Evolutionary conservation across 2,113 vertebrate species (phyloP), one percentile per base, ranked within the genome.

Genomic region (Seriola quinqueradiata): DNA sequence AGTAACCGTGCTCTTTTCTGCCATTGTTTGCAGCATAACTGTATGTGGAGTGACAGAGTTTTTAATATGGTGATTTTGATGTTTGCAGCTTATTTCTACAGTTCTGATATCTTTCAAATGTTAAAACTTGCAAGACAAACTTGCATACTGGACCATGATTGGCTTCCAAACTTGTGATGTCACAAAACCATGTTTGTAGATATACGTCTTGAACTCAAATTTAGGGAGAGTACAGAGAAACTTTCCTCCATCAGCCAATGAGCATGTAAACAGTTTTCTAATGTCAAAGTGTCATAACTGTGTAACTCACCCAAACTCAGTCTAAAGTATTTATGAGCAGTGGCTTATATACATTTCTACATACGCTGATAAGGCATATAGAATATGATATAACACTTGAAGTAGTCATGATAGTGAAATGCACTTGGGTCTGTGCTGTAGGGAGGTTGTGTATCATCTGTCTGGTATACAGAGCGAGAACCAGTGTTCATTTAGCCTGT

Each of bases 401-500:
- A 77, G 77, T 21, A 67, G 50, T 44, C 17, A 16, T 72, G 76
- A 59, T 28, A 54, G 54, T 76, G 23, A 77, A 78, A 58, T 28
- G 63, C 36, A 52, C 74, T 67, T 61, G 71, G 59, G 25, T 78
- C 28, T 81, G 59, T 75, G 52, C 59, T 71, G 71, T 64, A 44
- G 69, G 44, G 73, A 73, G 55, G 59, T 65, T 52, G 34, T 19
- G 57, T 60, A 46, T 85, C 76, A 74, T 61, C 67, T 48, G 40
- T 71, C 64, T 73, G 64, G 42, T 71, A 81, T 50, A n/a, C 54
- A 42, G 16, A 76, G 36, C 46, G 78, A 75, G 55, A 58, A 67
- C n/a, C 76, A 48, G 77, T 73, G 79, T 74, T 58, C 48, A 85
- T 78, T 77, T 42, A 70, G 58, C 57, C 58, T 7, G 50, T 76